A percentile compares a stretch with the other conserved stretches of the same genome.
Conservation (phyloP, 2,888 invertebrate genomes). For the Argynnis bischoffii region DNA sequence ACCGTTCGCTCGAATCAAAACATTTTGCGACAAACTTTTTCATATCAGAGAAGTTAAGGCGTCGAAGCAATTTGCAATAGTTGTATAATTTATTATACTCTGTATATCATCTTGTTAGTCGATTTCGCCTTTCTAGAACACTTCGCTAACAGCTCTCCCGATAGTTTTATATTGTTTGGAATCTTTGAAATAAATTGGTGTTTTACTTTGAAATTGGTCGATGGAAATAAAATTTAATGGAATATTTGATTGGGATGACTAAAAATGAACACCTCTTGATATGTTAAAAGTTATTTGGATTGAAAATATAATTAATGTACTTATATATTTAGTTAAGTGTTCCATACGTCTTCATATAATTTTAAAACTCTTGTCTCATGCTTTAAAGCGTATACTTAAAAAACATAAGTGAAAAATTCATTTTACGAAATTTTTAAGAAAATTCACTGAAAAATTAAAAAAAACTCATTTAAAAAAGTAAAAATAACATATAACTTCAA, state of each 20-base stretch:
- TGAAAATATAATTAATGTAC: too few relatives aligned
- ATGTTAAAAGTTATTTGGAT: too few relatives aligned
- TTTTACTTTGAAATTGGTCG: conserved; percentile 13
- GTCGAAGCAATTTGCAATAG: conserved; percentile 32
- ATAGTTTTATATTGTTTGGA: conserved; percentile 36
- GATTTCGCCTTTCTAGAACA: conserved; percentile 30
- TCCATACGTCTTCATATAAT: too few relatives aligned
- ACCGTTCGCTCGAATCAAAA: conserved; percentile 1
- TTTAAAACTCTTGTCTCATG: too few relatives aligned
- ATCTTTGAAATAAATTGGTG: conserved; percentile 31
- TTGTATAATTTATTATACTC: conserved; percentile 23
- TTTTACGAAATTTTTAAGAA: too few relatives aligned
- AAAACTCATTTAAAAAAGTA: too few relatives aligned
- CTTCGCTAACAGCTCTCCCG: conserved; percentile 31
- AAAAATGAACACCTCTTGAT: too few relatives aligned
- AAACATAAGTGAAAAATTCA: too few relatives aligned
- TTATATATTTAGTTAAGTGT: too few relatives aligned
- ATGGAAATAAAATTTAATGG: conserved; percentile 10
- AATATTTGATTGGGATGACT: neutral
- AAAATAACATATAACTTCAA: neutral
- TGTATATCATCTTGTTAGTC: conserved; percentile 38
- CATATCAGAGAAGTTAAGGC: conserved; percentile 31
- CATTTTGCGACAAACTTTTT: conserved; percentile 26
- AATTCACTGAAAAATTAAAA: too few relatives aligned
- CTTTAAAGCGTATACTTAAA: too few relatives aligned